These are phyloP conservation scores for Leuctra nigra DNA, from an alignment of 2,888 invertebrate species.

Conservation along the genomic window DNA sequence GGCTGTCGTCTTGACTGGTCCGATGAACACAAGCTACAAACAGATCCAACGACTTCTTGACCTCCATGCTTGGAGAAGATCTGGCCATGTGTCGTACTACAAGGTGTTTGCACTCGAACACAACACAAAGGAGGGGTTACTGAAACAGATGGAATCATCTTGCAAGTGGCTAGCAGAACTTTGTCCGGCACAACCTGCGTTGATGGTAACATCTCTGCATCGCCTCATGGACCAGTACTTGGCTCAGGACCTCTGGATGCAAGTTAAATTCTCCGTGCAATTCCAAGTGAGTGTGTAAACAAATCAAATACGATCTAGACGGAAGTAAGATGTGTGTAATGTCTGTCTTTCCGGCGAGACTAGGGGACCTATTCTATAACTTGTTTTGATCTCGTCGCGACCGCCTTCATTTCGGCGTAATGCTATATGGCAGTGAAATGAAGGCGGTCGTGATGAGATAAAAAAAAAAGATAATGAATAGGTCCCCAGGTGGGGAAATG, in stretches of 20 bases:
- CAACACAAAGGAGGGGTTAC: not conserved
- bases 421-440: too few relatives aligned
- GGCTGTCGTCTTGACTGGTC: not conserved
- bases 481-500: too few relatives aligned
- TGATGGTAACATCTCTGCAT: not conserved
- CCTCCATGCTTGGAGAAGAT: not conserved
- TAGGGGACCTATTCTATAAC: too few relatives aligned
- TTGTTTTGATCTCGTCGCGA: too few relatives aligned
- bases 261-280: not conserved
- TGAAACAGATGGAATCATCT: not conserved
- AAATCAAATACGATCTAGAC: too few relatives aligned
- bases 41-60: not conserved
- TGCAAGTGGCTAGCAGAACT: conserved; percentile 1
- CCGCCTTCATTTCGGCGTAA: too few relatives aligned
- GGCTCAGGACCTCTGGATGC: not conserved
- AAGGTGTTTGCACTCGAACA: not conserved
- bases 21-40: not conserved
- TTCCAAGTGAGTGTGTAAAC: too few relatives aligned
- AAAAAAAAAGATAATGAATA: too few relatives aligned
- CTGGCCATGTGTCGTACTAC: not conserved
- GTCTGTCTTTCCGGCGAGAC: too few relatives aligned
- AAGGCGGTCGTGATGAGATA: too few relatives aligned
- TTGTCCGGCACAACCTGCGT: not conserved
- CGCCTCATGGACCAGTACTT: not conserved
- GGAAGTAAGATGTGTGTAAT: too few relatives aligned